Evolutionary conservation across 2,888 invertebrate species (phyloP).

Genomic region (Sarcophaga variegata): DNA sequence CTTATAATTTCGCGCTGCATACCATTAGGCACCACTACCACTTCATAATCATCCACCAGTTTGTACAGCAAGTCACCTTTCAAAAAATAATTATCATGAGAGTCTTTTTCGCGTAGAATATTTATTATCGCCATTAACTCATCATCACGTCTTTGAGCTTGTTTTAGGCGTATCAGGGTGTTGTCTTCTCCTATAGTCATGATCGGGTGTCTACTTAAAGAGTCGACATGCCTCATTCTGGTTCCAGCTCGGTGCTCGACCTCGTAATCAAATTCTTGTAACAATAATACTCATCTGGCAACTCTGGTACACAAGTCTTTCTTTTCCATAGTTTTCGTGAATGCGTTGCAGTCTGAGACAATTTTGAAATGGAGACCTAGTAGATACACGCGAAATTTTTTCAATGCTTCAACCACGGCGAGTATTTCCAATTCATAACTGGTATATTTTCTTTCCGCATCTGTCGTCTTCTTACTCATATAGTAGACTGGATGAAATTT

Average conservation of each 20-base stretch:
- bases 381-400: conserved; percentile 72
- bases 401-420: conserved; percentile 62
- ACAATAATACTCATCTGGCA: conserved; percentile 54
- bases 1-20: too few relatives aligned
- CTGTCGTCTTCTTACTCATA: conserved; percentile 19
- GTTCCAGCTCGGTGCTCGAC: conserved; percentile 68
- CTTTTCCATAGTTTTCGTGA: conserved; percentile 56
- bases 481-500: conserved; percentile 38
- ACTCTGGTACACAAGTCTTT: background rate
- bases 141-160: conserved; percentile 68
- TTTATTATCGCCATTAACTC: conserved; percentile 60
- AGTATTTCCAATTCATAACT: conserved; percentile 7
- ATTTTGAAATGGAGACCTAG: conserved; percentile 67
- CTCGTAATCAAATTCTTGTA: conserved; percentile 57
- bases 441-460: too few relatives aligned
- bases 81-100: conserved; percentile 61
- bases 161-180: conserved; percentile 33
- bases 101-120: conserved; percentile 46
- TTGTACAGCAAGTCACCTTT: conserved; percentile 63
- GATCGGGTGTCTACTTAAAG: conserved; percentile 46
- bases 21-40: conserved; percentile 56
- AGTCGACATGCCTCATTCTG: conserved; percentile 66
- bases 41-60: conserved; percentile 44
- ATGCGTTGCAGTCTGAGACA: conserved; percentile 69
- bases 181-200: conserved; percentile 42